Evolutionary conservation across 1,140 invertebrate genomes (phyloP).

Genomic region (Leptinotarsa undecemlineata): DNA sequence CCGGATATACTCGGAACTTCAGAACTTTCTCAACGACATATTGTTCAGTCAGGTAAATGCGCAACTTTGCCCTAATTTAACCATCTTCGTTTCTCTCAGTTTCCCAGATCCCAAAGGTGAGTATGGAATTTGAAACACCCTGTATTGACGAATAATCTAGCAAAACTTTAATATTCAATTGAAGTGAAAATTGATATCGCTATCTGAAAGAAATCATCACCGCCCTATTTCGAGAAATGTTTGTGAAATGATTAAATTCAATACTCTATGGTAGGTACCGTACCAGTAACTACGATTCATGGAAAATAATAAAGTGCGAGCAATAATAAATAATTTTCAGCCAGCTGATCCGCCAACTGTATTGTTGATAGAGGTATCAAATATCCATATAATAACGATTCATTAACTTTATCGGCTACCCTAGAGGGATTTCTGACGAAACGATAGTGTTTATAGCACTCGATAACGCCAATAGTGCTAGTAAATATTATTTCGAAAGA

Average conservation of each 20-base stretch:
- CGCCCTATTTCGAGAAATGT: neutral
- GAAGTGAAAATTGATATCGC: neutral
- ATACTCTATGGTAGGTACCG: neutral
- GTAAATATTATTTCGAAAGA: too few relatives aligned
- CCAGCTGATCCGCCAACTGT: neutral
- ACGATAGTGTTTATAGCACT: neutral
- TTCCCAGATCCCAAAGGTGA: too few relatives aligned
- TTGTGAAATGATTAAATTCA: neutral
- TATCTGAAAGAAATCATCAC: neutral
- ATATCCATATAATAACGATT: conserved; percentile 12
- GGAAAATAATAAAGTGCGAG: neutral
- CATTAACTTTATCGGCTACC: conserved; percentile 11
- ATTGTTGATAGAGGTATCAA: neutral
- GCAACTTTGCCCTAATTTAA: too few relatives aligned
- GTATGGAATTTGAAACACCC: too few relatives aligned
- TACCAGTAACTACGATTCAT: neutral
- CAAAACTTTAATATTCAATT: too few relatives aligned
- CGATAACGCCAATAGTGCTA: too few relatives aligned
- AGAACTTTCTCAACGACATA: too few relatives aligned
- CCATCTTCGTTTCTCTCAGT: too few relatives aligned
- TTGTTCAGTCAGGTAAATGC: too few relatives aligned
- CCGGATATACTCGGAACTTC: too few relatives aligned
- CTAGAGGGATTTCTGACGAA: conserved; percentile 4
- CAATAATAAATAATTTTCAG: neutral
- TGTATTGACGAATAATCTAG: too few relatives aligned